Conservation (phyloP, 1,140 invertebrate species). For the Chrysomallon squamiferum region DNA sequence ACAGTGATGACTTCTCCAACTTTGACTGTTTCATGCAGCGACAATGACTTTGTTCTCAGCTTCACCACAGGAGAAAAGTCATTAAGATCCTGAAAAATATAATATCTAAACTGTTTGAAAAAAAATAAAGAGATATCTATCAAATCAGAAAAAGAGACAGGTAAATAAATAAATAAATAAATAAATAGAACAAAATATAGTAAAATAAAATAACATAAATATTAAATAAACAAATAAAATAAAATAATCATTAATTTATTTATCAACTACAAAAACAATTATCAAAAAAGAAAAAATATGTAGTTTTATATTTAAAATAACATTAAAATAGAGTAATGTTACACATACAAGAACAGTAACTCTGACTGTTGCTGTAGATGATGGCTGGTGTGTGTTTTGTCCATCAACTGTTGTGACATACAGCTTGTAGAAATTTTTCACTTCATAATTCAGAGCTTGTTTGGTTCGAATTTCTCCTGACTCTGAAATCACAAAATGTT, state of each 20-base stretch:
- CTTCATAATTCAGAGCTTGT: constrained; percentile 30
- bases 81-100: constrained; percentile 31
- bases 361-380: constrained; percentile 25
- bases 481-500: constrained; percentile 16
- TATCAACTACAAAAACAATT: no score
- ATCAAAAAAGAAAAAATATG: no score
- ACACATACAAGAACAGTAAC: constrained; percentile 35
- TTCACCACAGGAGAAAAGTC: constrained; percentile 24
- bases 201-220: no score
- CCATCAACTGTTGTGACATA: constrained; percentile 37
- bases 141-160: no score
- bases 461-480: constrained; percentile 25
- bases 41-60: background rate
- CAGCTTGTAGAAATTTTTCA: constrained; percentile 21
- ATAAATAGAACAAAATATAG: no score
- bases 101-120: background rate
- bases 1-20: constrained; percentile 21
- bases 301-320: no score
- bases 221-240: no score
- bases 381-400: constrained; percentile 8
- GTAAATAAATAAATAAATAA: no score
- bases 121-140: no score
- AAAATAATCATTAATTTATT: no score
- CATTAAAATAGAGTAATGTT: no score
- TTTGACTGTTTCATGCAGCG: constrained; percentile 18